Percentiles rank a stretch among this genome's conserved stretches.
Conservation (phyloP, 2,113 vertebrate species). For the Archilochus colubris region DNA sequence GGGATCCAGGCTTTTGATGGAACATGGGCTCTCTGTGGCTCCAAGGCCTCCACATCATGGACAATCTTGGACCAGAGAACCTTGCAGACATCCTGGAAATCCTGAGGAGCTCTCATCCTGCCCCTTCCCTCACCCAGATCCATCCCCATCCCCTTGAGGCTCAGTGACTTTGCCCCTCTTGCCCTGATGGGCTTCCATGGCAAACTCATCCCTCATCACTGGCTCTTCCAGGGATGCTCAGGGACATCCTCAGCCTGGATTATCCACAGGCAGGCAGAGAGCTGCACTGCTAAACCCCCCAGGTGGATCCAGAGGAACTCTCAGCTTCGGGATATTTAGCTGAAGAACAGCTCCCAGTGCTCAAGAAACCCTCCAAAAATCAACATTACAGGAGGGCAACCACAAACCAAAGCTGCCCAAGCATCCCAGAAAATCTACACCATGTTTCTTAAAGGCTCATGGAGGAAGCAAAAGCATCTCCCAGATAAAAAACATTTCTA, state of each 20-base stretch:
- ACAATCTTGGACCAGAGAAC: neutral
- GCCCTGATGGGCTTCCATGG: neutral
- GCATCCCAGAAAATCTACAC: neutral
- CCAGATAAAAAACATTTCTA: neutral
- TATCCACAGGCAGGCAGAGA: neutral
- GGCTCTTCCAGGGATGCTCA: rapidly evolving
- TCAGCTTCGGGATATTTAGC: neutral
- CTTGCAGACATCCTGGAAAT: neutral
- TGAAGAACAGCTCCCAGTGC: neutral
- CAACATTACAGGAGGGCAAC: neutral
- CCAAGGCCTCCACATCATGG: rapidly evolving
- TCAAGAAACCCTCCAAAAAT: neutral
- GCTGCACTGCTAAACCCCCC: neutral
- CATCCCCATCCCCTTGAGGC: neutral
- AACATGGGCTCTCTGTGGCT: rapidly evolving
- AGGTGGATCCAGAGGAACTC: neutral
- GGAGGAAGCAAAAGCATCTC: neutral
- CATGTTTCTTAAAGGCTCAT: neutral
- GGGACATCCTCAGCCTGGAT: neutral
- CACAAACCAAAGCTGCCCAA: neutral
- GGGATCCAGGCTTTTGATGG: rapidly evolving
- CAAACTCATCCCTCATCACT: neutral
- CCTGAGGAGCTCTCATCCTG: rapidly evolving
- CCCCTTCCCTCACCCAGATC: neutral
- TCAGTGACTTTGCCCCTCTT: neutral